Evolutionary conservation across 1,140 invertebrate species (phyloP), one percentile per base, ranked within the genome.

Genomic region (Prorops nasuta): DNA sequence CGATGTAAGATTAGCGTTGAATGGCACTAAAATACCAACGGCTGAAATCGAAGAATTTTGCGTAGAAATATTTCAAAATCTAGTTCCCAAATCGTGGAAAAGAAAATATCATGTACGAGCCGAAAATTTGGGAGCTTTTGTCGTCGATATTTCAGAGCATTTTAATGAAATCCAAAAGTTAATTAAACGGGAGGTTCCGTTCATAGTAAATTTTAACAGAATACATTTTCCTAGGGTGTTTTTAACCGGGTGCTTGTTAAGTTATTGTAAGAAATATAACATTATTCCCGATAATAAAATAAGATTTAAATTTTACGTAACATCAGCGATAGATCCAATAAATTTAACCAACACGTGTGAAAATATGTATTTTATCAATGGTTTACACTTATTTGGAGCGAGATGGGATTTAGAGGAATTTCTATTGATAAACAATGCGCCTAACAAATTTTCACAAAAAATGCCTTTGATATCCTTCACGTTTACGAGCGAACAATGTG

Each of bases 351-450:
- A 48, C 32, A 22, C 60, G 76, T 7, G 87, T 1, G 76, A 79
- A 15, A 84, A 89, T 74, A 86, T 86, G 8, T 85, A 93, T 37
- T 86, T 87, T 60, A 83, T 94, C 17, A 82, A 87, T 64, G 92
- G 92, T 2, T 72, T 95, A 16, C 92, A 85, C 67, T 81, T 93
- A 51, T 88, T 91, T 51, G 92, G 92, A 6, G 92, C 90, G 20
- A 81, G 85, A 34, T 96, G 91, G 91, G 83, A 94, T 65, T 60
- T 78, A 49, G 48, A 79, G 14, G 77, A 64, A 0, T 67, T 66
- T 31, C 56, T 71, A 3, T 73, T 96, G 3, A 81, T 75, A 3
- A 91, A 94, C 74, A 89, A 90, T 57, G 60, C 71, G 7, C 86
- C 90, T 0, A 94, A 94, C 77, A 74, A 91, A 46, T 77, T 92